Evolutionary conservation across 53 echinoderm and acorn worm genomes (phyloP).

Genomic region (Zoroaster sp.): DNA sequence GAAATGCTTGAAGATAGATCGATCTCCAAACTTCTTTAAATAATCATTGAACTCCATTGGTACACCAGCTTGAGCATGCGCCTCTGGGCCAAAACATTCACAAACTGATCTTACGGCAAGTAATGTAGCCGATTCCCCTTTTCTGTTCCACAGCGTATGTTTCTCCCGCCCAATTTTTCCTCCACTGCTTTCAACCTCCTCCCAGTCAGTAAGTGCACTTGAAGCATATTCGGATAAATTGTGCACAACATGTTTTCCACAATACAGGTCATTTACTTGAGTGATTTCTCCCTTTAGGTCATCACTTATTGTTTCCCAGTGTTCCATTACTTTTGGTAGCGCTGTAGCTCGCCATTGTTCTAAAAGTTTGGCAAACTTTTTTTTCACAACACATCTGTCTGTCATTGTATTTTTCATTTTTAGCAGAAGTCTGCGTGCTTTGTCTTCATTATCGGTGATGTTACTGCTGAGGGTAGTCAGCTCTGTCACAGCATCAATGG

Average conservation of each 20-base stretch:
- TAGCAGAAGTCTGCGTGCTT: neutral
- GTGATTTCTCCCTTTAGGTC: neutral
- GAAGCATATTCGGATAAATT: slow-evolving; percentile 38
- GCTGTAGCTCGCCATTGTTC: slow-evolving; percentile 27
- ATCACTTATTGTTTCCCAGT: slow-evolving; percentile 16
- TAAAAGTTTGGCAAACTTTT: slow-evolving; percentile 17
- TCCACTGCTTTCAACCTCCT: slow-evolving; percentile 7
- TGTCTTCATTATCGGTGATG: neutral
- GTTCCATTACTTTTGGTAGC: neutral
- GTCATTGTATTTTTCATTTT: slow-evolving; percentile 57
- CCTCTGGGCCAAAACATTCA: slow-evolving; percentile 61
- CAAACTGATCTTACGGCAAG: slow-evolving; percentile 55
- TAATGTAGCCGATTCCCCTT: slow-evolving; percentile 46
- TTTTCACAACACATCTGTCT: slow-evolving; percentile 31
- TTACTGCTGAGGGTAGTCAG: neutral
- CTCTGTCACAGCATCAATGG: slow-evolving; percentile 8
- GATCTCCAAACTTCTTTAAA: slow-evolving; percentile 3
- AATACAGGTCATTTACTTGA: slow-evolving; percentile 20
- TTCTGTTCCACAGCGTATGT: slow-evolving; percentile 11
- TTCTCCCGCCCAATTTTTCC: slow-evolving; percentile 25
- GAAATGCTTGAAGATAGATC: slow-evolving; percentile 45
- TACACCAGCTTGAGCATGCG: slow-evolving; percentile 53
- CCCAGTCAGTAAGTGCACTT: slow-evolving; percentile 30
- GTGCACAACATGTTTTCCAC: slow-evolving; percentile 32
- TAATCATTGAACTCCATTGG: slow-evolving; percentile 56